These are phyloP conservation scores for Agrotis clavis DNA, from an alignment of 2,888 invertebrate species.

Conservation along the genomic window DNA sequence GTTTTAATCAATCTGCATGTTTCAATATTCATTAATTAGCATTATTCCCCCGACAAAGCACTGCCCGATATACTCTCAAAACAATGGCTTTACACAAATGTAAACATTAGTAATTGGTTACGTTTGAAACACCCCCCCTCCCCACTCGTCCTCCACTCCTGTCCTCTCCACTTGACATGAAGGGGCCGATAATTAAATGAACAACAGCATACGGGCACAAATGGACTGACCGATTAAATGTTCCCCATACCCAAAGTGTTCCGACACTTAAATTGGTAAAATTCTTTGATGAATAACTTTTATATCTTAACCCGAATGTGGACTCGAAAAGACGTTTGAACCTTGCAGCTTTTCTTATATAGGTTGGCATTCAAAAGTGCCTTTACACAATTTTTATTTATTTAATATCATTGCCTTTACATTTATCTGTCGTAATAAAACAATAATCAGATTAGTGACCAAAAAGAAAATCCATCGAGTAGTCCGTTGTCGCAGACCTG, in stretches of 20 bases:
- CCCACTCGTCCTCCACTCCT: slow-evolving; percentile 22
- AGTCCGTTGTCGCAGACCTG: no score
- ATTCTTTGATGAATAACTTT: slow-evolving; percentile 24
- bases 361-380: no score
- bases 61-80: slow-evolving; percentile 35
- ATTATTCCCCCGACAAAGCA: background rate
- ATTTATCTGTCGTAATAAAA: no score
- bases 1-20: no score
- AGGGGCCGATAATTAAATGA: slow-evolving; percentile 78
- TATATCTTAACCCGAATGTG: background rate
- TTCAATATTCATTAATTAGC: no score
- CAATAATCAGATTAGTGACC: no score
- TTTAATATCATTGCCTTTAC: no score
- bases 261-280: slow-evolving; percentile 45
- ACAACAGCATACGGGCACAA: slow-evolving; percentile 72
- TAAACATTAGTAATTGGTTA: slow-evolving; percentile 56
- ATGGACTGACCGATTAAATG: slow-evolving; percentile 65
- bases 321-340: background rate
- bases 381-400: no score
- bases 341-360: background rate
- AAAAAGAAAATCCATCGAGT: no score
- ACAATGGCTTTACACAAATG: slow-evolving; percentile 44
- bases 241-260: slow-evolving; percentile 33
- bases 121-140: slow-evolving; percentile 14
- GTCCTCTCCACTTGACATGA: slow-evolving; percentile 58